Conservation (phyloP, 2,797 vertebrate genomes). For the Lagocephalus sceleratus region DNA sequence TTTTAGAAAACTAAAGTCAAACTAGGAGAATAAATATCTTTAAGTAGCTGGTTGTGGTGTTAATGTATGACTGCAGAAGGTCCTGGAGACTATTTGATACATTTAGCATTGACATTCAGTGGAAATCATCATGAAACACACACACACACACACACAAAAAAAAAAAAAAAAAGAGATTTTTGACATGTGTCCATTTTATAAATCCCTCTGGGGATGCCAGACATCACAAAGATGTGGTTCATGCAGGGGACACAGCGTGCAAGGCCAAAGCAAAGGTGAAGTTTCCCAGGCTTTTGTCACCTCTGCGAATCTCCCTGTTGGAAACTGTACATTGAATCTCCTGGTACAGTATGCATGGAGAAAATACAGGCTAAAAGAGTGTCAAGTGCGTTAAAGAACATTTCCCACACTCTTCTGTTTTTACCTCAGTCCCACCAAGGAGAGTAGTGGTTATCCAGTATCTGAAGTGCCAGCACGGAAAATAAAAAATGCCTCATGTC, state of each 20-base stretch:
- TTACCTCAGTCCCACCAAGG: slow-evolving; percentile 39
- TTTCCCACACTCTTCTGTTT: slow-evolving; percentile 52
- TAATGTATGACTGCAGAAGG: no score
- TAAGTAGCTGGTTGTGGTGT: no score
- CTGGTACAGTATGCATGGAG: slow-evolving; percentile 22
- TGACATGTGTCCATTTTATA: not conserved
- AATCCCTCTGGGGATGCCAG: slow-evolving; percentile 15
- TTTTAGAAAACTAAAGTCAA: no score
- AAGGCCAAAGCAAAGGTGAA: slow-evolving; percentile 20
- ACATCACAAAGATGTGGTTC: slow-evolving; percentile 31
- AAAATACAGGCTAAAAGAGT: slow-evolving; percentile 40
- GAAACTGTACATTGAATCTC: slow-evolving; percentile 53
- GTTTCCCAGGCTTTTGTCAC: slow-evolving; percentile 51
- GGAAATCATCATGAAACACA: no score
- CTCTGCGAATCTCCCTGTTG: slow-evolving; percentile 38
- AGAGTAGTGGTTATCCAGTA: slow-evolving; percentile 51
- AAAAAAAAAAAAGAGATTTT: no score
- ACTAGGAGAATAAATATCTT: no score
- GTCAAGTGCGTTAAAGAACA: slow-evolving; percentile 44
- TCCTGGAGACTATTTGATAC: no score
- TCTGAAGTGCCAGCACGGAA: slow-evolving; percentile 55
- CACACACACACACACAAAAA: no score
- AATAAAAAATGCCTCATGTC: slow-evolving; percentile 74
- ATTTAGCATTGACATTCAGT: no score
- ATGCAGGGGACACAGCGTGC: slow-evolving; percentile 13